Evolutionary conservation across 2,888 invertebrate species (phyloP), one percentile per base, ranked within the genome.

Genomic region (Nasonovia ribisnigri): DNA sequence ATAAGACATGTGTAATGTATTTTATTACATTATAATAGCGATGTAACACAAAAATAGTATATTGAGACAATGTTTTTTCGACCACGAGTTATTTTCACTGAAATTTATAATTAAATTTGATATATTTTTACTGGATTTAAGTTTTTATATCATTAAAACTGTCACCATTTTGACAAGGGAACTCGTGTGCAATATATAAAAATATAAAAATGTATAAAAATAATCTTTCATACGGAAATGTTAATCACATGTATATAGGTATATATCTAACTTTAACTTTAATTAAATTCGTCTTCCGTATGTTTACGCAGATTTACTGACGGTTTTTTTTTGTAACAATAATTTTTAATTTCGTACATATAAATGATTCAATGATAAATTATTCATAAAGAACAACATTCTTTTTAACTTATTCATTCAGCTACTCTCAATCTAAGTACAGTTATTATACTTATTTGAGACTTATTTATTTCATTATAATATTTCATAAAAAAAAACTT

Each of bases 71-170:
- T 57, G 57, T 1, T 57, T 57, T 77, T 77, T 77, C 20, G 77
- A 36, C 20, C 77, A 77, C 8, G 16, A 13, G 4, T n/a, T 48
- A 48, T 48, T n/a, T 87, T 87, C 48, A 36, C 36, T 51, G n/a
- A 29, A n/a, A 24, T 88, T 88, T 51, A 36, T 51, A 16, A 51
- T 51, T 88, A 88, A 36, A 51, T 88, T 26, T 88, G 36, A 20
- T 77, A 51, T 4, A 51, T 51, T 51, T 51, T 3, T 51, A 88
- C n/a, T n/a, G 8, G 10, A 48, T 51, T 20, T 48, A 87, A 20
- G 20, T 51, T n/a, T 87, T 87, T 51, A 36, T 36, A n/a, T 87
- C n/a, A 29, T 87, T 87, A 87, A 87, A 51, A 87, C 48, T 87
- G 87, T 87, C 87, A 51, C n/a, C 2, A n/a, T 87, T 87, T 87